Evolutionary conservation across 2,888 invertebrate species (phyloP), one percentile per base, ranked within the genome.

Genomic region (Ferdinandea cuprea): DNA sequence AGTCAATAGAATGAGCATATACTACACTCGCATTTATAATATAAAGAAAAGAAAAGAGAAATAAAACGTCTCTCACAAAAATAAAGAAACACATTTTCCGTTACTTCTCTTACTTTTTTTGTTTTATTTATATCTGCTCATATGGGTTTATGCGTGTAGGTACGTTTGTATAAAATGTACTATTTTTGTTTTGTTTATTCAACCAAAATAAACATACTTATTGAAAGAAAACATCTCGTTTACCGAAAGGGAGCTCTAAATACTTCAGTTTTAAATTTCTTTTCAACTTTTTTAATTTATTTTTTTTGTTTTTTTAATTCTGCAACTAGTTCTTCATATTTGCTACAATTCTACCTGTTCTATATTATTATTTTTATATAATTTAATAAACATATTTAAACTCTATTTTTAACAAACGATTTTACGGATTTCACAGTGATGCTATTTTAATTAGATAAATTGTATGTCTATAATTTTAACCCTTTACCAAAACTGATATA

Each of bases 321-420:
- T 69, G 58, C 69, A 73, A 79, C 32, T 79, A 35, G 68, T 58
- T 48, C 56, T 80, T 72, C 37, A 72, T 54, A 56, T 71, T 81
- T 66, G 71, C 84, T 69, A 58, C 63, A 74, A 69, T 79, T 79
- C 79, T 69, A 79, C 79, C 74, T 74, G 74, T 69, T 84, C 73
- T 73, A 61, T 73, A 66, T 63, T 56, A 28, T 50, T 66, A 66
- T 32, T 21, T 61, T 68, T 6, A 37, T 59, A 46, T 56, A n/a
- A 42, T 59, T 42, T 44, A 19, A 17, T 46, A 65, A 40, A 35
- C 3, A 52, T 40, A 17, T 6, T 50, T 17, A 11, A 48, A 44
- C 17, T 11, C 44, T 44, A 21, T 44, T 19, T 19, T 44, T 19
- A 19, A 48, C 21, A 6, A 37, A 15, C 19, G 35, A 17, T 44